Evolutionary conservation across 2,113 vertebrate genomes (phyloP).

Genomic region (Cyanoliseus patagonus): DNA sequence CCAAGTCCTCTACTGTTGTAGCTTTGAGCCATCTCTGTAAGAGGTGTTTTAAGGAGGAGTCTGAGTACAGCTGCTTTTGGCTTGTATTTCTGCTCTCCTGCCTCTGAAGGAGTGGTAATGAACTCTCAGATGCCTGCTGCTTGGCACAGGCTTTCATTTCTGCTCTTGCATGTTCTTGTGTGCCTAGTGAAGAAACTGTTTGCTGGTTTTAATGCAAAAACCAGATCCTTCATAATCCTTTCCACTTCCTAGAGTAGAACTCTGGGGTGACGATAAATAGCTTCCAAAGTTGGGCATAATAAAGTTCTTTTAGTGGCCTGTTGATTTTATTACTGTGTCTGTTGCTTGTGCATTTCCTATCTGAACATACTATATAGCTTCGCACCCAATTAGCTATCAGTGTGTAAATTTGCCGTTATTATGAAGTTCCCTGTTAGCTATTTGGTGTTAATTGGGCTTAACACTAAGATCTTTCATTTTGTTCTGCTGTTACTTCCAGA

Average conservation of each 20-base stretch:
- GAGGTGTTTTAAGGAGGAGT: background rate
- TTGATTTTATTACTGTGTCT: background rate
- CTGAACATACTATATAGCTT: background rate
- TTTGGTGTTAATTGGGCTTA: background rate
- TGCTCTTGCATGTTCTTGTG: background rate
- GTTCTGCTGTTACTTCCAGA: background rate
- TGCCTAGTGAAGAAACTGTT: background rate
- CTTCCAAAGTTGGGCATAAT: fast-evolving
- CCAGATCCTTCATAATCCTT: background rate
- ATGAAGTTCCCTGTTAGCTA: background rate
- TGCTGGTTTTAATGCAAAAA: background rate
- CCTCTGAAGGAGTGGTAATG: background rate
- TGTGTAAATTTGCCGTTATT: background rate
- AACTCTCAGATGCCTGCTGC: background rate
- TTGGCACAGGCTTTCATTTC: background rate
- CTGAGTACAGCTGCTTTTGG: background rate
- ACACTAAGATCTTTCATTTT: background rate
- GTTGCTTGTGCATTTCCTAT: background rate
- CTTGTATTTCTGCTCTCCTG: background rate
- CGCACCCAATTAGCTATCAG: background rate
- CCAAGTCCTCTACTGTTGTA: background rate
- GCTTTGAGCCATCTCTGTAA: background rate
- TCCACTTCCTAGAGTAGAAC: background rate
- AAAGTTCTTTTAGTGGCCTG: background rate
- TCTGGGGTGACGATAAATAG: background rate